Base-by-base conservation (phyloP, 2,113 vertebrate species). In the Pedetes capensis region DNA sequence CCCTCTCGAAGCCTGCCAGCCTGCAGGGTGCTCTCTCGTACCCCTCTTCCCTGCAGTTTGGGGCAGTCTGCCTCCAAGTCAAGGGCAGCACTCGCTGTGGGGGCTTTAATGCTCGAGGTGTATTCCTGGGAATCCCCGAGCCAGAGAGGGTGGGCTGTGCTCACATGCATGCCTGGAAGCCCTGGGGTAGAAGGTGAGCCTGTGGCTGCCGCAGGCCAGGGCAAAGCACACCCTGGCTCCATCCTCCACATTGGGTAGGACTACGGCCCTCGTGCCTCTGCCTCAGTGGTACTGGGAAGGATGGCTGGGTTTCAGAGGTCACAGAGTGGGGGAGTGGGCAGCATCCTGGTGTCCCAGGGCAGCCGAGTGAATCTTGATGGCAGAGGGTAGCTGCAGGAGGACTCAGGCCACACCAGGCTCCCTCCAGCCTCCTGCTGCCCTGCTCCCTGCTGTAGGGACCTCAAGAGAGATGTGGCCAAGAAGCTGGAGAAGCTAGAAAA, bases 401-500 rank as follows among this genome's bases (percentile, higher is more conserved):
- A 23, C n/a, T 25, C 29, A 39, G 22, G 29, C 53, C 16, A 11
- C 23, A n/a, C 13, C 59, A 11, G 18, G 27, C n/a, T 39, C 3
- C 13, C 63, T n/a, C 83, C 42, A 94, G 3, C 53, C 25, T 75
- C 49, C 6, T 10, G 5, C 22, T 57, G 61, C 13, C 20, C 0
- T 2, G 68, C 66, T 69, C 49, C 49, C 39, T 84, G 59, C 37
- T 96, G 0, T 34, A 99, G 99, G 99, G 99, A 99, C 98, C 96
- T 99, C 76, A 99, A 99, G 96, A 98, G 99, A 82, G 99, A 99
- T 0, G 99, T 99, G 4, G 99, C 99, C 92, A 99, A 99, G 98
- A 99, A 99, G 66, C 98, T 99, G 98, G 99, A 99, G 97, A 99
- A 99, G 94, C 96, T 99, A 92, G 99, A 99, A 96, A 99, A 99